Evolutionary conservation across 2,113 vertebrate genomes (phyloP).

Genomic region (Petaurus breviceps): DNA sequence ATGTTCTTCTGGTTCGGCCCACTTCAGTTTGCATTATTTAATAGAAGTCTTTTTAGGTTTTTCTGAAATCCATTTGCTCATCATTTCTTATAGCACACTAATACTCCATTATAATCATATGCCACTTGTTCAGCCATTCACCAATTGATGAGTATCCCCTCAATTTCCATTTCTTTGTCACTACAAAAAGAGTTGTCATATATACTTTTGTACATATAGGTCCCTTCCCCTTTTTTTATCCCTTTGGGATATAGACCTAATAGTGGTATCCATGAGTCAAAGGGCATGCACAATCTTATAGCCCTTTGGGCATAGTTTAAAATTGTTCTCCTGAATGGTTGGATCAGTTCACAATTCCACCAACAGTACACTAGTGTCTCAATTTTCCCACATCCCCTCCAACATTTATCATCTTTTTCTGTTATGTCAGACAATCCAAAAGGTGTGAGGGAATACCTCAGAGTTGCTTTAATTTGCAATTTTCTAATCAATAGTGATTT

Average conservation of each 20-base stretch:
- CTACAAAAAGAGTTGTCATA: neutral
- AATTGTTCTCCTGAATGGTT: too few species aligned
- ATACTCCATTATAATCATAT: neutral
- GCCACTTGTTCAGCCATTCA: neutral
- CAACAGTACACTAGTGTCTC: neutral
- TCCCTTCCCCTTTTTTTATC: neutral
- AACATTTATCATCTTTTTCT: neutral
- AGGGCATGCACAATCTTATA: neutral
- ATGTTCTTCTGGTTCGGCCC: neutral
- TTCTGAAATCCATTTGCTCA: neutral
- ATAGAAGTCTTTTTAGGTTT: neutral
- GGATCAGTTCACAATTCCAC: neutral
- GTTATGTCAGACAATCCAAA: neutral
- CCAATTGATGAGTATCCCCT: neutral
- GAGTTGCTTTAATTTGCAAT: too few species aligned
- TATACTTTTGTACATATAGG: neutral
- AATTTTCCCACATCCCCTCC: neutral
- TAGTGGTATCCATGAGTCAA: neutral
- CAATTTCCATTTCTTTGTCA: neutral
- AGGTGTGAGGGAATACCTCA: too few species aligned
- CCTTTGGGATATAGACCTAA: neutral
- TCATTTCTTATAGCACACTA: neutral
- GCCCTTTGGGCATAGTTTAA: neutral
- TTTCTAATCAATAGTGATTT: neutral
- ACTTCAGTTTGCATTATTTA: neutral